These are phyloP conservation scores for Eucidaris tribuloides DNA, from an alignment of 35 echinoderm and acorn worm genomes.

Conservation along the genomic window DNA sequence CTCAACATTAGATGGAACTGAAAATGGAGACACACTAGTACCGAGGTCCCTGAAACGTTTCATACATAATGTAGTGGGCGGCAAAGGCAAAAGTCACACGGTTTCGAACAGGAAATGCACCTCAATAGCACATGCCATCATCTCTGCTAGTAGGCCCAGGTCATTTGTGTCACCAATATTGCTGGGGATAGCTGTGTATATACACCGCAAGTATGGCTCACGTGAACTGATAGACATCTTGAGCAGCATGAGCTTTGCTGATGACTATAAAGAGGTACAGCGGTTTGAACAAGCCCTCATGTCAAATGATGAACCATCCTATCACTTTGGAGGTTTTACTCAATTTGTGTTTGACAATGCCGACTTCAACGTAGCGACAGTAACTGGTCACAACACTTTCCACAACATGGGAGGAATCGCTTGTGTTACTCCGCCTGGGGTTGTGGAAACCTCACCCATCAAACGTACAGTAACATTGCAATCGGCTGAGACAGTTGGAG, in stretches of 20 bases:
- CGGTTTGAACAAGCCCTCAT: not conserved
- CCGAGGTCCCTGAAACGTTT: slow-evolving; percentile 14
- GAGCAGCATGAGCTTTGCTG: slow-evolving; percentile 7
- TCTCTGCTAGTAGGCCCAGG: slow-evolving; percentile 21
- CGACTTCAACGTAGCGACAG: slow-evolving; percentile 26
- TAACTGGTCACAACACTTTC: slow-evolving; percentile 31
- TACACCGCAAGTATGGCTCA: slow-evolving; percentile 34
- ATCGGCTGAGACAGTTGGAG: not conserved
- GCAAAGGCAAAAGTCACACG: slow-evolving; percentile 24
- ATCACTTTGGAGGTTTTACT: slow-evolving; percentile 6
- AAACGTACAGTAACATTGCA: not conserved
- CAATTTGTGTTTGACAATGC: slow-evolving; percentile 52
- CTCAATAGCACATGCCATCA: slow-evolving; percentile 38
- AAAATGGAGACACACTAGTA: slow-evolving; percentile 30
- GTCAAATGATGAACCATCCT: not conserved
- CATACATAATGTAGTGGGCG: slow-evolving; percentile 7
- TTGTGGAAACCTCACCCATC: not conserved
- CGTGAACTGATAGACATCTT: slow-evolving; percentile 26
- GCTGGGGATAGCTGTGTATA: slow-evolving; percentile 8
- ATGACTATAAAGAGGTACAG: too few relatives aligned
- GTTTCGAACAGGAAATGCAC: slow-evolving; percentile 16
- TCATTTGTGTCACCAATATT: slow-evolving; percentile 32
- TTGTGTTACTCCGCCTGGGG: slow-evolving; percentile 43
- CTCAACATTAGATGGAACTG: slow-evolving; percentile 1
- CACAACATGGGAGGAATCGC: slow-evolving; percentile 42